Evolutionary conservation across 2,113 vertebrate genomes (phyloP).

Genomic region (Numida meleagris): DNA sequence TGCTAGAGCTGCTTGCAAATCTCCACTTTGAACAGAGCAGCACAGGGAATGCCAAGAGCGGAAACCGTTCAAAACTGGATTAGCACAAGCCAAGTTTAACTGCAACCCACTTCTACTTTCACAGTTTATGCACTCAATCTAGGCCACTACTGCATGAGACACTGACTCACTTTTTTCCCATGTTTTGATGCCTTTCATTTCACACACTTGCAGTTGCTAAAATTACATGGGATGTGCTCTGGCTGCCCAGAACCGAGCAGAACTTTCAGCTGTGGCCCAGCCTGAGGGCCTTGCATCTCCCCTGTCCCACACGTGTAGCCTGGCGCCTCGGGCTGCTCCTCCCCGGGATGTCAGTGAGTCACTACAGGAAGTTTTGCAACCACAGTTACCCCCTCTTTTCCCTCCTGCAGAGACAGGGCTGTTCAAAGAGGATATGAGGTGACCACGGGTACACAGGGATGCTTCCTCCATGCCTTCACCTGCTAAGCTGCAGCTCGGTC

Average conservation of each 20-base stretch:
- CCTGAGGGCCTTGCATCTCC: neutral
- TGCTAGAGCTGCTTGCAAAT: constrained; percentile 84
- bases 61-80: constrained; percentile 87
- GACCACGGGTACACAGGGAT: neutral
- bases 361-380: constrained; percentile 5
- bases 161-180: constrained; percentile 64
- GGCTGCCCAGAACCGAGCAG: constrained; percentile 15
- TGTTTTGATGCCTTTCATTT: constrained; percentile 60
- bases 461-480: neutral
- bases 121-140: constrained; percentile 69
- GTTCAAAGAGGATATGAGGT: neutral
- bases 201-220: constrained; percentile 57
- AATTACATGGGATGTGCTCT: neutral
- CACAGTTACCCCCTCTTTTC: neutral
- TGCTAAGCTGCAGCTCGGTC: neutral
- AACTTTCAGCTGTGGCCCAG: constrained; percentile 8
- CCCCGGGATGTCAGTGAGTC: constrained; percentile 1
- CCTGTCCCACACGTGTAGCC: neutral
- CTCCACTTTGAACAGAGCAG: constrained; percentile 83
- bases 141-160: constrained; percentile 68
- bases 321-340: neutral
- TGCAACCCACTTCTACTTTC: constrained; percentile 78
- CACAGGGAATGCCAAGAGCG: constrained; percentile 83
- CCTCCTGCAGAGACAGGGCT: neutral
- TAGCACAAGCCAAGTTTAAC: constrained; percentile 81